Percentiles rank a stretch among this genome's conserved stretches.
Conservation (phyloP, 2,797 vertebrate genomes). For the Notolabrus celidotus region DNA sequence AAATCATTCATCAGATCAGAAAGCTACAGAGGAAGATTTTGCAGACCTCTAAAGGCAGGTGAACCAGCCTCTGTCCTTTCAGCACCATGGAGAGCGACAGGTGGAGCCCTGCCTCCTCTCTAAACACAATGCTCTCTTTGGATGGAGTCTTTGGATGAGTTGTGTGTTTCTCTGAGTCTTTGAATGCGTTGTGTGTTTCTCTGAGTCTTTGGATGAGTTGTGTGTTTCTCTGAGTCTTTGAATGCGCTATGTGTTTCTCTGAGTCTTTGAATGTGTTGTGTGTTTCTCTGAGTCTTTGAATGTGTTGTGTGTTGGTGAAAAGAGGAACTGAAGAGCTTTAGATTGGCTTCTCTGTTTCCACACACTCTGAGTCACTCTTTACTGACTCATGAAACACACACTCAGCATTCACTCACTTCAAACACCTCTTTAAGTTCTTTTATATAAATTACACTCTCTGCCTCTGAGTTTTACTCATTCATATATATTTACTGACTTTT, state of each 20-base stretch:
- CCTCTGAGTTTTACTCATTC: neutral
- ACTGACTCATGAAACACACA: neutral
- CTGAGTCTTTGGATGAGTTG: no score
- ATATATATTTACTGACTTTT: conserved; percentile 3
- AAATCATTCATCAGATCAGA: no score
- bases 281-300: no score
- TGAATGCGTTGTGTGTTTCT: no score
- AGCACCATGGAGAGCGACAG: conserved; percentile 9
- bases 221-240: no score
- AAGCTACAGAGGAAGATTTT: no score
- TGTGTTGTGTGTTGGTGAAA: neutral
- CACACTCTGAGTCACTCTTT: conserved; percentile 1
- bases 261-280: no score
- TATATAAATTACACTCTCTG: neutral
- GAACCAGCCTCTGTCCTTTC: neutral
- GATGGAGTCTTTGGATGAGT: no score
- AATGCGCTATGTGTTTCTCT: no score
- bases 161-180: no score
- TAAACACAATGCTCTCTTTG: no score
- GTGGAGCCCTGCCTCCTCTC: neutral
- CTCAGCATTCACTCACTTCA: neutral
- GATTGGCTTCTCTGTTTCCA: neutral
- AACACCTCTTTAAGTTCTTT: neutral
- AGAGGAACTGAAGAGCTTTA: neutral
- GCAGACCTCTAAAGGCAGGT: no score